These are phyloP conservation scores for Hemiscyllium ocellatum DNA, from an alignment of 2,113 vertebrate species.

Conservation along the genomic window DNA sequence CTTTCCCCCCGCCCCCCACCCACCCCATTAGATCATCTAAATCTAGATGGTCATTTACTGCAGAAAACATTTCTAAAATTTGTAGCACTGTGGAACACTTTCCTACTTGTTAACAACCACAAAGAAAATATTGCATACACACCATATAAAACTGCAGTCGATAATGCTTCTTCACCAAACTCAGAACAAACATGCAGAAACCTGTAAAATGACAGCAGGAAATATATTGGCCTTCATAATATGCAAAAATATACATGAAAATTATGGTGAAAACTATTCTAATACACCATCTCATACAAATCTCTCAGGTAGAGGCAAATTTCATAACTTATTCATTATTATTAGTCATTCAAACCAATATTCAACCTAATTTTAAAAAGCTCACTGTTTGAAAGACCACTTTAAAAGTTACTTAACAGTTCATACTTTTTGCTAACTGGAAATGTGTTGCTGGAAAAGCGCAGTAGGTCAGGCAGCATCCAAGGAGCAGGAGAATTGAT, in stretches of 20 bases:
- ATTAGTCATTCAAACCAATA: neutral
- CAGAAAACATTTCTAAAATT: neutral
- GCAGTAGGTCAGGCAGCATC: too few species aligned
- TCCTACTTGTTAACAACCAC: constrained; percentile 41
- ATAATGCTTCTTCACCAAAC: constrained; percentile 99
- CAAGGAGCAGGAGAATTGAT: too few species aligned
- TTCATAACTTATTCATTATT: neutral
- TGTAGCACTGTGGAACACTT: constrained; percentile 39
- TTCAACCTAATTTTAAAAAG: neutral
- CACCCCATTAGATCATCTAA: neutral
- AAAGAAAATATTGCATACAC: constrained; percentile 66
- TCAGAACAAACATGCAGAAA: constrained; percentile 99
- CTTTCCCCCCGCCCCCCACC: too few species aligned
- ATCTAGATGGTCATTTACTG: too few species aligned
- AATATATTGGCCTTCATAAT: constrained; percentile 20
- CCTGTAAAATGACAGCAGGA: constrained; percentile 64
- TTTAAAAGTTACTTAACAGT: neutral
- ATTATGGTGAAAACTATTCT: constrained; percentile 26
- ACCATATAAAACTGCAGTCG: constrained; percentile 99
- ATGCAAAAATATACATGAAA: neutral
- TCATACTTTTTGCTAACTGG: neutral
- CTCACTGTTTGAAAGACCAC: neutral
- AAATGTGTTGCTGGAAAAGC: too few species aligned
- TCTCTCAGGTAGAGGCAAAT: neutral
- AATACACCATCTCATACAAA: neutral